Evolutionary conservation across 2,888 invertebrate genomes (phyloP).

Genomic region (Sympetrum striolatum): DNA sequence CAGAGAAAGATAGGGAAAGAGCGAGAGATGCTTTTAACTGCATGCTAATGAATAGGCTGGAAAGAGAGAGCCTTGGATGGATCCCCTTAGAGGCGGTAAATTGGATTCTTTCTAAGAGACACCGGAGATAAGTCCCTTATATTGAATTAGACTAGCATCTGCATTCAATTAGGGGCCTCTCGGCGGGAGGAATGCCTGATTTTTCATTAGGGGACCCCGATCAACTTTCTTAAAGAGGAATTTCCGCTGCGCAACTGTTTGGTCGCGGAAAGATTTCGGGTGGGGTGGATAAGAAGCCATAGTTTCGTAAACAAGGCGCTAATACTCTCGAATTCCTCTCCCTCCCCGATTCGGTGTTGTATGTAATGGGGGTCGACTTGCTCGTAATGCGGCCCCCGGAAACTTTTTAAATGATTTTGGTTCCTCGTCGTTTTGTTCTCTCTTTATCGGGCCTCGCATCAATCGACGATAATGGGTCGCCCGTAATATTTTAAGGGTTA

Average conservation of each 20-base stretch:
- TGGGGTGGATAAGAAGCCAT: background rate
- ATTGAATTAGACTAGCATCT: slow-evolving; percentile 38
- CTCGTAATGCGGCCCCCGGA: too few relatives aligned
- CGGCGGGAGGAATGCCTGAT: slow-evolving; percentile 7
- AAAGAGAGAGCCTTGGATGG: background rate
- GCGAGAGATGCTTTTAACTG: slow-evolving; percentile 31
- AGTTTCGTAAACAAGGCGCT: background rate
- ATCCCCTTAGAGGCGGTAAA: slow-evolving; percentile 34
- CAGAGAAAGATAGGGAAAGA: background rate
- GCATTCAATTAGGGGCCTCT: slow-evolving; percentile 20
- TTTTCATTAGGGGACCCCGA: slow-evolving; percentile 28
- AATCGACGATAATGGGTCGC: too few relatives aligned
- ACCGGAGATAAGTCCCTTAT: slow-evolving; percentile 34
- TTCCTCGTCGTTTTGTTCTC: too few relatives aligned
- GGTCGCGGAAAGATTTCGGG: background rate
- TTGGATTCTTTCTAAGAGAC: slow-evolving; percentile 37
- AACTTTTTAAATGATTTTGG: too few relatives aligned
- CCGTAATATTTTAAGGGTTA: too few relatives aligned
- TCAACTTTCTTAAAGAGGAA: background rate
- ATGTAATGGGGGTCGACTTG: too few relatives aligned
- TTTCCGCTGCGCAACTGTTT: background rate
- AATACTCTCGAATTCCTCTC: too few relatives aligned
- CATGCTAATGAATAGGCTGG: slow-evolving; percentile 36
- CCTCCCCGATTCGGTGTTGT: background rate
- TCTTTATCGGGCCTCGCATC: too few relatives aligned